A percentile compares a stretch with the other conserved stretches of the same genome.
Evolutionary conservation across 53 echinoderm and acorn worm genomes (phyloP).

Genomic region (Glandiceps talaboti): DNA sequence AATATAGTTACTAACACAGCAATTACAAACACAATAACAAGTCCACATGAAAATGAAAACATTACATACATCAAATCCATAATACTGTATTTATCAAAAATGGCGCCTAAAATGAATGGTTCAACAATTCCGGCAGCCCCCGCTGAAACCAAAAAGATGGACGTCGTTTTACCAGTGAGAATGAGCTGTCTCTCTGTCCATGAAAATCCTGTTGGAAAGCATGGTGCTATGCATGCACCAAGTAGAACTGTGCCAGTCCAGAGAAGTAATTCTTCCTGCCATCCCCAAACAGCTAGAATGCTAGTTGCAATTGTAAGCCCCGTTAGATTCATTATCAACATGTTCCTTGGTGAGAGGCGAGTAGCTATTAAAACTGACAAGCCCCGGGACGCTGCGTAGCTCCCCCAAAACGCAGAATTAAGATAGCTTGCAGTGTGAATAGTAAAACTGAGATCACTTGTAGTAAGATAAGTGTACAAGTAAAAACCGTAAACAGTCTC

Average conservation of each 20-base stretch:
- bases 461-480: constrained; percentile 8
- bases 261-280: constrained; percentile 14
- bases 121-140: constrained; percentile 80
- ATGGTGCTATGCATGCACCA: constrained; percentile 76
- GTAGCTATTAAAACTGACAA: constrained; percentile 67
- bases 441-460: constrained; percentile 7
- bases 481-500: background rate
- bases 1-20: too few species aligned
- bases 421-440: constrained; percentile 32
- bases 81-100: constrained; percentile 17
- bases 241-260: constrained; percentile 58
- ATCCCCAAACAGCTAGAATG: constrained; percentile 24
- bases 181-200: constrained; percentile 69
- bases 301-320: constrained; percentile 37
- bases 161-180: constrained; percentile 57
- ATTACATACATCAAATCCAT: constrained; percentile 70
- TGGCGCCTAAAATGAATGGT: constrained; percentile 38
- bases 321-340: constrained; percentile 43
- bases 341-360: constrained; percentile 28
- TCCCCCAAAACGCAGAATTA: constrained; percentile 57
- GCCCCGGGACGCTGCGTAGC: constrained; percentile 62
- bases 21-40: too few species aligned
- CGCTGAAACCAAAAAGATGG: constrained; percentile 59
- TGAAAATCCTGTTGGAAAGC: constrained; percentile 69
- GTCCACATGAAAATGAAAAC: constrained; percentile 30